Evolutionary conservation across 2,113 vertebrate species (phyloP).

Genomic region (Okapia johnstoni): DNA sequence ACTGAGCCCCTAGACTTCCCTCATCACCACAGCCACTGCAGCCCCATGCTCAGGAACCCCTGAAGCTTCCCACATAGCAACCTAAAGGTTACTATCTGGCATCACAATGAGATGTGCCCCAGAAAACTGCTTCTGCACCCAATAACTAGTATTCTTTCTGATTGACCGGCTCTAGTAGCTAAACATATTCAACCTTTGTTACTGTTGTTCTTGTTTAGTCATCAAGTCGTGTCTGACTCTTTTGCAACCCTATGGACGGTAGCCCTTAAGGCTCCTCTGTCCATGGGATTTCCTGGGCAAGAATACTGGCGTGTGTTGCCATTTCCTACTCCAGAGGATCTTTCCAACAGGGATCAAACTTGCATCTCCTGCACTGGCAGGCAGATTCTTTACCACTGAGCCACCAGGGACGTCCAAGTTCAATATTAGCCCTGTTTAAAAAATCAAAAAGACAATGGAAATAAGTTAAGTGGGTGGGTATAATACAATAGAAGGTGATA

Average conservation of each 20-base stretch:
- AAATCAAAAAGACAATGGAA: neutral
- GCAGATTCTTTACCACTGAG: neutral
- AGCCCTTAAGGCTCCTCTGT: neutral
- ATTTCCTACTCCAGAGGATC: neutral
- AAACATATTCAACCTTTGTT: neutral
- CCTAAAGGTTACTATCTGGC: neutral
- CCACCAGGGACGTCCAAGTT: neutral
- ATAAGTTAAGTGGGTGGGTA: neutral
- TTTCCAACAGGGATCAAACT: neutral
- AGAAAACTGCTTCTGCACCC: neutral
- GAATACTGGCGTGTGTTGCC: neutral
- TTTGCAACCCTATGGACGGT: neutral
- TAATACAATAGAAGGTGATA: neutral
- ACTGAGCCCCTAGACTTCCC: rapidly evolving
- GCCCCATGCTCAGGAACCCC: neutral
- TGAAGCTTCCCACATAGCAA: neutral
- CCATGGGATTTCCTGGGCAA: neutral
- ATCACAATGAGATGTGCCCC: neutral
- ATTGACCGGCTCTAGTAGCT: neutral
- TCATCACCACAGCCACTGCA: neutral
- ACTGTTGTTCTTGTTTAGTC: neutral
- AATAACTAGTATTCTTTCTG: neutral
- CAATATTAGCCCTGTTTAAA: neutral
- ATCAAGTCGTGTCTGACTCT: neutral
- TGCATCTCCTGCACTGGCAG: neutral